Conservation (phyloP, 2,797 vertebrate species). For the Xyrichtys novacula region DNA sequence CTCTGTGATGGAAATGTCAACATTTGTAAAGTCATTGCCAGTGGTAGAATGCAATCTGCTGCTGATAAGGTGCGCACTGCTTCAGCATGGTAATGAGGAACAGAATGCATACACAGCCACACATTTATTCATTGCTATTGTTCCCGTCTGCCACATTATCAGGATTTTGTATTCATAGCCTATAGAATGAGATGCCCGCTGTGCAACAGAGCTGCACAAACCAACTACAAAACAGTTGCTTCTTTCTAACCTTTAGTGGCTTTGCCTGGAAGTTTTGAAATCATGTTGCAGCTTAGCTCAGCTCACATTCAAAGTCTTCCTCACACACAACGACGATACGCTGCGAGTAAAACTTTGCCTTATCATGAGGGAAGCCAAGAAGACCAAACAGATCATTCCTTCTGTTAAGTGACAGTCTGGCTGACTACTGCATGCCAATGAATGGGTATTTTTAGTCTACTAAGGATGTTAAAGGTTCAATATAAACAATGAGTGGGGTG, state of each 20-base stretch:
- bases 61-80: constrained; percentile 45
- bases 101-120: constrained; percentile 27
- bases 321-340: constrained; percentile 17
- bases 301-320: constrained; percentile 12
- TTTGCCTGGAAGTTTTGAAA: constrained; percentile 39
- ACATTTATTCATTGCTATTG: constrained; percentile 56
- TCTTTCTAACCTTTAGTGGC: constrained; percentile 25
- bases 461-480: constrained; percentile 23
- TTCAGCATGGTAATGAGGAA: constrained; percentile 44
- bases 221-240: constrained; percentile 29
- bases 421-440: not conserved
- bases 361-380: constrained; percentile 3
- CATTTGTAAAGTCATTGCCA: constrained; percentile 39
- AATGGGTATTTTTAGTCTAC: not conserved
- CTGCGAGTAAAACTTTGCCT: not conserved
- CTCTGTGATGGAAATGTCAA: constrained; percentile 47
- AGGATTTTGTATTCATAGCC: constrained; percentile 55
- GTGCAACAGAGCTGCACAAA: constrained; percentile 40
- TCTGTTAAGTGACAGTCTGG: not conserved
- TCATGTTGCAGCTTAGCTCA: constrained; percentile 24
- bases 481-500: constrained; percentile 1
- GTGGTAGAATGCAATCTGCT: constrained; percentile 44
- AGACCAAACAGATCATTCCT: constrained; percentile 7
- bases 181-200: constrained; percentile 40
- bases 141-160: constrained; percentile 43